Evolutionary conservation across 2,113 vertebrate genomes (phyloP), one percentile per base, ranked within the genome.

Genomic region (Lamprotornis superbus): DNA sequence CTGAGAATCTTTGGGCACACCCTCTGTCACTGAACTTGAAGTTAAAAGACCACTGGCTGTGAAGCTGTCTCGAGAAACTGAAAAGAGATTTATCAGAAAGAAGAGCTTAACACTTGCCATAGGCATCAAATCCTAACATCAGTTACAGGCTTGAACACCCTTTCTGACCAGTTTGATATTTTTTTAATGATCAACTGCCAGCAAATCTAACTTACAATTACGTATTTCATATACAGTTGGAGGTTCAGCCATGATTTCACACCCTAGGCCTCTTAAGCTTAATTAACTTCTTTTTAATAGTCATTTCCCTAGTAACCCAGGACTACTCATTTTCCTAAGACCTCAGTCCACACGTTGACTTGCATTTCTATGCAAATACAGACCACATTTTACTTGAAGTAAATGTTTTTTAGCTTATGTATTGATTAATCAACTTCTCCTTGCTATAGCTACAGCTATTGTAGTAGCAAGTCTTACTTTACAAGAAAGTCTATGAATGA

Each of bases 1-100:
- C 96, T 99, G 99, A 56, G 99, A 98, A 83, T 99, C 99, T 98
- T 99, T 99, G 87, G 98, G 97, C 84, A 99, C 92, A 95, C 96
- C 97, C 83, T 99, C 98, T 78, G 98, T 93, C 42, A 98, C 98
- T 85, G 98, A 96, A 95, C 95, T 98, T 5, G 99, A 97, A 73
- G 98, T 98, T 97, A 99, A 96, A 65, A 99, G 98, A 92, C 98
- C 98, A 47, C 98, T 98, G 33, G 98, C 94, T 81, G 98, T 93
- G 33, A 97, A 95, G 85, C 71, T 96, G 60, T 98, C 97, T 85
- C 97, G 95, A 76, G 98, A 97, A 96, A 98, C 98, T 98, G 90
- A 40, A 97, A 91, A 64, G 56, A 89, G 21, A 93, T 49, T 49
- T 19, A 55, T 78, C 28, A 93, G 49, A 52, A 91, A 65, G 17